phyloP scores from a whole-genome alignment of 2,888 invertebrate species.

The Drosophila vallismaia region DNA sequence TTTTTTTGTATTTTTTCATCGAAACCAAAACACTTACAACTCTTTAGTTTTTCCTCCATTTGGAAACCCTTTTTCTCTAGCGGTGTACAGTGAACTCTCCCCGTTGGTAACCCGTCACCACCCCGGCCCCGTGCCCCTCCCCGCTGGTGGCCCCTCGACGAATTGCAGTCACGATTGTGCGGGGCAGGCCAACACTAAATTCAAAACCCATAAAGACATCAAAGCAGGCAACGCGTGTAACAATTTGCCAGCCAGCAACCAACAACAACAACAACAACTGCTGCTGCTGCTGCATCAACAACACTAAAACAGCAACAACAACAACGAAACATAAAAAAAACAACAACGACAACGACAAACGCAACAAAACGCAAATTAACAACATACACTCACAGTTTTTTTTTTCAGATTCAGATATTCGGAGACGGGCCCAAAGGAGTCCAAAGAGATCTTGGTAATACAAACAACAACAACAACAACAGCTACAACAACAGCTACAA shows the following conservation, averaged over 20 bases:
- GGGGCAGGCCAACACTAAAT: constrained; percentile 65
- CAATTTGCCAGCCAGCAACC: constrained; percentile 74
- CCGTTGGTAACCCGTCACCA: constrained; percentile 4
- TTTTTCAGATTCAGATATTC: constrained; percentile 2
- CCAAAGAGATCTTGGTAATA: constrained; percentile 12
- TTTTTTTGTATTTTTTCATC: too few species aligned
- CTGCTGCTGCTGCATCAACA: constrained; percentile 10
- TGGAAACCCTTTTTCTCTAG: background rate
- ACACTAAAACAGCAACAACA: constrained; percentile 26
- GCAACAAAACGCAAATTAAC: constrained; percentile 79
- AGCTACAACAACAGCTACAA: constrained; percentile 21
- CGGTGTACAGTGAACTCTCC: constrained; percentile 33
- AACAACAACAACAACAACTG: constrained; percentile 46
- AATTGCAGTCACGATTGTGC: constrained; percentile 74
- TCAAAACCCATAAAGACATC: constrained; percentile 78
- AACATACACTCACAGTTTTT: constrained; percentile 21
- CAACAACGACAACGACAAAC: constrained; percentile 56
- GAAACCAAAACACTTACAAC: rapidly evolving
- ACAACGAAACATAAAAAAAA: constrained; percentile 10
- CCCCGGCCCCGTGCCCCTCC: background rate
- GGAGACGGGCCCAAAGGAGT: constrained; percentile 23
- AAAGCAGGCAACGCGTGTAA: constrained; percentile 78
- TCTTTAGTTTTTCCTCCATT: background rate
- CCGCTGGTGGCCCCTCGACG: constrained; percentile 23
- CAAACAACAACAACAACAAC: constrained; percentile 18